phyloP scores from a whole-genome alignment of 2,888 invertebrate genomes.

The Chrysotoxum bicinctum region DNA sequence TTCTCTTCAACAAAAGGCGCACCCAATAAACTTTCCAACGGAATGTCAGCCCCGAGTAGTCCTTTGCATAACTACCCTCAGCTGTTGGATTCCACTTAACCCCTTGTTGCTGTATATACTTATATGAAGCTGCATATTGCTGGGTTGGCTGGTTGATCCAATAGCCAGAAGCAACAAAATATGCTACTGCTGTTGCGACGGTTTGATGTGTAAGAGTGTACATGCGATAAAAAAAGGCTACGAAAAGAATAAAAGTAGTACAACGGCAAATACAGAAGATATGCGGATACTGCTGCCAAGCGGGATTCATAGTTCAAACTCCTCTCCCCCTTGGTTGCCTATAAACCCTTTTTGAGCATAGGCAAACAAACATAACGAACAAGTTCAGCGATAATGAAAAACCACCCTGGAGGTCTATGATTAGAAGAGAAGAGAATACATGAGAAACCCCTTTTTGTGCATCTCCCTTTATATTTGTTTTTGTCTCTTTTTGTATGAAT shows the following conservation, averaged over 20 bases:
- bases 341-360: not conserved
- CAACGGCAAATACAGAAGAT: not conserved
- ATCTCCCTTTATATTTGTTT: not conserved
- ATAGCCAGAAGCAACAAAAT: constrained; percentile 32
- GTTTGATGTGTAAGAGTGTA: constrained; percentile 23
- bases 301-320: constrained; percentile 5
- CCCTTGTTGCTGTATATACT: constrained; percentile 58
- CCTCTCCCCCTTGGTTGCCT: not conserved
- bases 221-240: constrained; percentile 37
- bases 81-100: constrained; percentile 67
- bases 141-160: constrained; percentile 24
- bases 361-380: constrained; percentile 57
- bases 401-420: constrained; percentile 47
- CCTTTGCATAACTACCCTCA: constrained; percentile 34
- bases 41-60: constrained; percentile 52
- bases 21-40: constrained; percentile 66
- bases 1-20: constrained; percentile 64
- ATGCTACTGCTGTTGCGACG: not conserved
- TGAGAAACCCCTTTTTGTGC: not conserved
- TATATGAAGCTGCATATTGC: not conserved
- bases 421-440: not conserved
- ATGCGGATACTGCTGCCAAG: not conserved
- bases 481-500: not conserved
- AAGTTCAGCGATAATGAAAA: constrained; percentile 72
- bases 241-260: constrained; percentile 48